Base-by-base conservation (phyloP, 2,888 invertebrate genomes). In the Rhamnusium bicolor region DNA sequence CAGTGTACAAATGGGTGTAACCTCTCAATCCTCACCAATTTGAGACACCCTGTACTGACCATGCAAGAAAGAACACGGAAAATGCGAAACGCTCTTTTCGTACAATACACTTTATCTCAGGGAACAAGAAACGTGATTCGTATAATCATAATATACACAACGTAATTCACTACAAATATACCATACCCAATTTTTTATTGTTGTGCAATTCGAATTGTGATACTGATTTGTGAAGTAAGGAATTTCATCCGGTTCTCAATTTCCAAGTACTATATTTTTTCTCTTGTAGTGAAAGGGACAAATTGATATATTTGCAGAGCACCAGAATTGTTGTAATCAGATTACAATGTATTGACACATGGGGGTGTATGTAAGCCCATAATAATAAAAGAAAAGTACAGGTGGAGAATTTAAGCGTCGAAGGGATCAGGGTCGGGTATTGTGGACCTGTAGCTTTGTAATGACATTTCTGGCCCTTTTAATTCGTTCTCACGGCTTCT, bases 281-380 rank as follows among this genome's bases (percentile, higher is more conserved):
- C 32, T 21, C 46, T 61, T 12, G 12, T 1, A 32, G 32, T 29
- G 58, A 69, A 63, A 51, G 61, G 53, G 24, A 32, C 63, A 67
- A 71, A 73, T 73, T 67, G 75, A 71, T 67, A 21, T 58, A 68
- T 61, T 54, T 49, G 62, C 60, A 69, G 73, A 58, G 54, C 72
- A 61, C 69, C 61, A 71, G 49, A 69, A 66, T 62, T 63, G 65
- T 29, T 46, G 74, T 80, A 80, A 81, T 81, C 81, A 79, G 75
- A 80, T 80, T 82, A 77, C 78, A 78, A 76, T 80, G 80, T 81
- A 80, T 81, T 80, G 81, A 80, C 80, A 75, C 73, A 73, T 74
- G 73, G 78, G 78, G 77, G 80, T 77, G 80, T 78, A 77, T 77
- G 74, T 69, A 76, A 73, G 66, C 69, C 63, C 66, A 56, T 51